Percentiles rank a stretch among this genome's conserved stretches.
Conservation (phyloP, 2,797 vertebrate genomes). For the Falco berigora region DNA sequence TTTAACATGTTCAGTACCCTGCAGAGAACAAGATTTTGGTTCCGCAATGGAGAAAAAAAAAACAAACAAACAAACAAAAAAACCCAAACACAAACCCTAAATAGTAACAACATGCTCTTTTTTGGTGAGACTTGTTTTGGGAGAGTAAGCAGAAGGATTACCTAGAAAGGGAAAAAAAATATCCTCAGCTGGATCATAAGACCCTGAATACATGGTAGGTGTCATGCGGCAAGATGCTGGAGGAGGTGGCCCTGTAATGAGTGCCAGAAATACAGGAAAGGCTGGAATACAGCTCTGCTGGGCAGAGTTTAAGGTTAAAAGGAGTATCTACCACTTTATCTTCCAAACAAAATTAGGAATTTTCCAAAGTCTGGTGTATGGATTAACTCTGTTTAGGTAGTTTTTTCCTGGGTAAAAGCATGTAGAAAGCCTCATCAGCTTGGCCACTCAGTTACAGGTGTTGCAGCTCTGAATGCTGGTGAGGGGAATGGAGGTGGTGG, state of each 20-base stretch:
- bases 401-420: background rate
- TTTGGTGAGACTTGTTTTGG: background rate
- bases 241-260: background rate
- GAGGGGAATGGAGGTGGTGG: background rate
- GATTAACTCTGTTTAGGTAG: background rate
- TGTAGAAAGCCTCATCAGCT: background rate
- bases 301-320: background rate
- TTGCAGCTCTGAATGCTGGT: background rate
- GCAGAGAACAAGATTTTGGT: background rate
- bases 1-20: background rate
- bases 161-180: background rate
- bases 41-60: background rate
- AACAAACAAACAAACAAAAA: too few relatives aligned
- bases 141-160: background rate
- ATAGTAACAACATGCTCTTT: background rate
- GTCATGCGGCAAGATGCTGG: background rate
- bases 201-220: background rate
- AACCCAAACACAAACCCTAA: background rate
- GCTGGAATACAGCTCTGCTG: background rate
- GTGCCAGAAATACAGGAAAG: background rate
- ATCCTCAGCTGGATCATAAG: background rate
- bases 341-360: background rate
- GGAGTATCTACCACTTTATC: background rate
- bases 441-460: background rate
- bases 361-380: background rate